Conservation (phyloP, 37 sponge, comb jelly and placozoan species). For the Amphimedon queenslandica region DNA sequence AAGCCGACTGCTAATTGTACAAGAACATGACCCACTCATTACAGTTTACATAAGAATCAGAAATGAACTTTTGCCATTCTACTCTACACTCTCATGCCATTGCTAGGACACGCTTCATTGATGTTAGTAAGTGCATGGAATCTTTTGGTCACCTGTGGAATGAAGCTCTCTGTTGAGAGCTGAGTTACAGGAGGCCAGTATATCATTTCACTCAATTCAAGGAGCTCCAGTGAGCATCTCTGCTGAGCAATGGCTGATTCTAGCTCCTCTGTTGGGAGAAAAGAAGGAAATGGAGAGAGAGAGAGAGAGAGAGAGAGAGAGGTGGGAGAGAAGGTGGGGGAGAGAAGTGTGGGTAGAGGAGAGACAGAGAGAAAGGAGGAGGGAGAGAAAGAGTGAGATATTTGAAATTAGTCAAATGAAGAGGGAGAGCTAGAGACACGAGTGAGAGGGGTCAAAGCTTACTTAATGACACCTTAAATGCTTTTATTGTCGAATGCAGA, state of each 20-base stretch:
- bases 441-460: no score
- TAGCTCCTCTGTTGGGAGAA: conserved; percentile 37
- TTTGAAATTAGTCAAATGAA: no score
- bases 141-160: conserved; percentile 32
- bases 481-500: conserved; percentile 44
- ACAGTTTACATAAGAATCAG: no score
- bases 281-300: no score
- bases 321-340: conserved; percentile 4
- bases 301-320: conserved; percentile 9
- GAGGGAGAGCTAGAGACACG: no score
- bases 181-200: conserved; percentile 26
- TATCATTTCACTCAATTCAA: conserved; percentile 37
- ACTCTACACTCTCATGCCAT: no score
- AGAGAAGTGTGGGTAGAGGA: not conserved
- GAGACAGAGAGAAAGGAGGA: no score
- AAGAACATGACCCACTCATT: not conserved
- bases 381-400: no score
- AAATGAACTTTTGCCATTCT: no score
- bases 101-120: no score
- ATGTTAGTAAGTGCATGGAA: no score
- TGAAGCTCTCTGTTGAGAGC: conserved; percentile 7
- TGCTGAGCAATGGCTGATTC: conserved; percentile 26
- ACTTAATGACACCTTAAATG: conserved; percentile 53
- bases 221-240: conserved; percentile 30
- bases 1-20: no score